phyloP scores from a whole-genome alignment of 2,113 vertebrate genomes.

The Microtus richardsoni region DNA sequence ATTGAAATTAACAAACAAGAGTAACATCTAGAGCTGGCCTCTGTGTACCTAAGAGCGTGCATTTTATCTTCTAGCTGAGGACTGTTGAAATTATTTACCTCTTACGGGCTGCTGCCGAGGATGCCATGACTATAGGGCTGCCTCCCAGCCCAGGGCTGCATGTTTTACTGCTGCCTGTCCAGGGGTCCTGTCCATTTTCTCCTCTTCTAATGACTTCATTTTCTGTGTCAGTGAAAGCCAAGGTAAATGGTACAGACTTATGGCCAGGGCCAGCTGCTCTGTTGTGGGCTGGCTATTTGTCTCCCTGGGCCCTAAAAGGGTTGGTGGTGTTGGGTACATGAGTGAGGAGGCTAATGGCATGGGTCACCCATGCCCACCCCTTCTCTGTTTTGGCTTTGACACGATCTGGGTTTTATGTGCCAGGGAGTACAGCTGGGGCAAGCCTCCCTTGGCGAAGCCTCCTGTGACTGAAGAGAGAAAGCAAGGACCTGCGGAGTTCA shows the following conservation, averaged over 20 bases:
- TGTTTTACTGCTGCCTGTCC: slow-evolving; percentile 58
- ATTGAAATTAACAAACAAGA: slow-evolving; percentile 33
- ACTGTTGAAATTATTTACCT: slow-evolving; percentile 72
- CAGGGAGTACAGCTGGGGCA: not conserved
- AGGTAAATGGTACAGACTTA: slow-evolving; percentile 69
- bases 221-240: slow-evolving; percentile 50
- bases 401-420: slow-evolving; percentile 13
- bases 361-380: not conserved
- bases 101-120: slow-evolving; percentile 57
- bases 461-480: not conserved
- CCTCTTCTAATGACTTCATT: slow-evolving; percentile 72
- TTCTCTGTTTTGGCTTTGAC: slow-evolving; percentile 37
- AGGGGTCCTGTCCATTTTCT: slow-evolving; percentile 56
- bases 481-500: not conserved
- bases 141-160: not conserved
- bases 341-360: not conserved
- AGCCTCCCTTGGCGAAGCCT: not conserved
- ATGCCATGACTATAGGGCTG: slow-evolving; percentile 45
- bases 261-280: slow-evolving; percentile 46
- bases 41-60: slow-evolving; percentile 37
- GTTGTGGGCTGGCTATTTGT: slow-evolving; percentile 51
- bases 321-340: not conserved
- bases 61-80: slow-evolving; percentile 61
- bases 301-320: not conserved
- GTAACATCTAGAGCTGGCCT: slow-evolving; percentile 24